A percentile compares a stretch with the other conserved stretches of the same genome.
phyloP scores from a whole-genome alignment of 2,113 vertebrate species.

The Thamnophis sirtalis region DNA sequence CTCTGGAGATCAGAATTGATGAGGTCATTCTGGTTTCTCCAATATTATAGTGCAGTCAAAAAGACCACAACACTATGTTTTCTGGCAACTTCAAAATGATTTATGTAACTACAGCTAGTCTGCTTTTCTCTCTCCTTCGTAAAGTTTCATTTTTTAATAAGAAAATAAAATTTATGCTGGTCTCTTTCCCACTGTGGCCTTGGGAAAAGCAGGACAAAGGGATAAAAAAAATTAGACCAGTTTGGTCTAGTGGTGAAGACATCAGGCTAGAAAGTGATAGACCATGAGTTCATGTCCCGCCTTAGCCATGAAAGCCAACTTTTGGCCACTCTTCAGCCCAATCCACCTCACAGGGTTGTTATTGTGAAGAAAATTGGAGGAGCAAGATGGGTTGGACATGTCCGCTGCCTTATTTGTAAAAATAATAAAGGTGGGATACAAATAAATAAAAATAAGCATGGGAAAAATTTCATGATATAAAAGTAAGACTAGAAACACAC shows the following conservation, averaged over 20 bases:
- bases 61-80: neutral
- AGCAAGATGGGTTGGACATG: neutral
- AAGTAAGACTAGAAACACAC: neutral
- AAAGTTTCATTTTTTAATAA: neutral
- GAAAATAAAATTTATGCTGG: neutral
- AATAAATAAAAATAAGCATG: neutral
- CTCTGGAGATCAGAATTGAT: neutral
- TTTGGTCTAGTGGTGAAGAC: neutral
- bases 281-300: neutral
- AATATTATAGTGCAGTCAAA: neutral
- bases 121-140: neutral
- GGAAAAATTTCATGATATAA: neutral
- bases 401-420: neutral
- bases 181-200: neutral
- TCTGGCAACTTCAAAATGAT: neutral
- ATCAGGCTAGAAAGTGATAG: neutral
- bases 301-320: neutral
- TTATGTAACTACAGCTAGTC: neutral
- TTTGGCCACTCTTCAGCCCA: neutral
- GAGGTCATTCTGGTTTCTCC: neutral
- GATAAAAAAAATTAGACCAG: neutral
- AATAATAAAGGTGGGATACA: neutral
- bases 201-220: neutral
- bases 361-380: neutral
- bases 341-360: neutral